These are phyloP conservation scores for Sceloporus undulatus DNA, from an alignment of 2,113 vertebrate species.

Conservation along the genomic window DNA sequence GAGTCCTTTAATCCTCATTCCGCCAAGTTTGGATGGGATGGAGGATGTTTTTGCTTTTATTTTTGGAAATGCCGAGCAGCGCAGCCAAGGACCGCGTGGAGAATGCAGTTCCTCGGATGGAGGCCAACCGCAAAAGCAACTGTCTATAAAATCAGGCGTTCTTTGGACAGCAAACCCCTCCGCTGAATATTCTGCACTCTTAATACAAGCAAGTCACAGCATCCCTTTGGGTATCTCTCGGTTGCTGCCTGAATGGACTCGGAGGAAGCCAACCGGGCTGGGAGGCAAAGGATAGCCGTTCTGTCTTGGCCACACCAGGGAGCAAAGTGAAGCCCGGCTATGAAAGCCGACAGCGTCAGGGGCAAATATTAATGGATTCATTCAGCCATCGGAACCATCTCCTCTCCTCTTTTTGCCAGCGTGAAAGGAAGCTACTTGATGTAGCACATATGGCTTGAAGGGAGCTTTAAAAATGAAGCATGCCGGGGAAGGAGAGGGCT, in stretches of 20 bases:
- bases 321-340: not conserved
- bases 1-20: conserved; percentile 49
- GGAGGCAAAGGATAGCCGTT: not conserved
- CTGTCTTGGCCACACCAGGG: conserved; percentile 17
- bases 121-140: not conserved
- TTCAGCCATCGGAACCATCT: conserved; percentile 30
- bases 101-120: conserved; percentile 3
- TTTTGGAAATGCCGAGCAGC: not conserved
- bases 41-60: conserved; percentile 44
- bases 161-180: not conserved
- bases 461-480: not conserved
- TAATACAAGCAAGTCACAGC: not conserved
- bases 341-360: not conserved
- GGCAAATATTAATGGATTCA: not conserved
- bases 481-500: not conserved
- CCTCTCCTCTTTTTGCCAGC: not conserved
- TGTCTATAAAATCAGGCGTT: rapidly evolving
- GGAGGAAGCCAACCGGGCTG: conserved; percentile 19
- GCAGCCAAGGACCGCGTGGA: rapidly evolving
- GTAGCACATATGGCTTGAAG: conserved; percentile 15
- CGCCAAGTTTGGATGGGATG: not conserved
- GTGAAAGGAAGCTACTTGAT: not conserved
- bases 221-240: not conserved
- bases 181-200: not conserved
- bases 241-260: rapidly evolving